Base-by-base conservation (phyloP, 1,140 invertebrate species). In the Idris sp. region DNA sequence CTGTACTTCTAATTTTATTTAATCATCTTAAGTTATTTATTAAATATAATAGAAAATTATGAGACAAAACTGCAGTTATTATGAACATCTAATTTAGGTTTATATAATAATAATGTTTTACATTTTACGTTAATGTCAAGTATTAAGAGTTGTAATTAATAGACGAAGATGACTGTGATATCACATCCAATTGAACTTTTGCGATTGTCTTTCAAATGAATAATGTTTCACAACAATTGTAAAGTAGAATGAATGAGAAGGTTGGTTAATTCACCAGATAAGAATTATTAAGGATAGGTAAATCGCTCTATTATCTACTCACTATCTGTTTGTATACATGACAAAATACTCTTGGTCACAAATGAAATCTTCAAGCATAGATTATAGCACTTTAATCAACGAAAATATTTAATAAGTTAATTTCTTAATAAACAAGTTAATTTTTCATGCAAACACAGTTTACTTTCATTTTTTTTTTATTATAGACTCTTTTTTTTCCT, bases 171-270 rank as follows among this genome's bases (percentile, higher is more conserved):
- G 18, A 13, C 14, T 40, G 8, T 0, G 1, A 5, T 14, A 18
- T 31, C n/a, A n/a, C n/a, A n/a, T n/a, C 10, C 26, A 62, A 62
- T 51, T 35, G 38, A 44, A 30, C 18, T 19, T 16, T 10, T 28
- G 38, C 13, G 19, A 59, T 48, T 69, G 53, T 69, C 15, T 31
- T 13, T 33, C 25, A 8, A 40, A 11, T 54, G 48, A 59, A 69
- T 69, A 59, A 59, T 18, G 67, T 54, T 71, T 61, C 48, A 22
- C 65, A 59, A 68, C 36, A 28, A 22, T 59, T 25, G 49, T 36
- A 56, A 71, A 61, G 67, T 62, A 56, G 67, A 19, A 62, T 71
- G 35, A 54, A 71, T 54, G 44, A 71, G 67, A 71, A 71, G 54
- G 67, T 54, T 25, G 40, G 40, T 62, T 31, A 31, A 62, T 19